Evolutionary conservation across 92 coral and sea anemone species (phyloP).

Genomic region (Ricordea florida): DNA sequence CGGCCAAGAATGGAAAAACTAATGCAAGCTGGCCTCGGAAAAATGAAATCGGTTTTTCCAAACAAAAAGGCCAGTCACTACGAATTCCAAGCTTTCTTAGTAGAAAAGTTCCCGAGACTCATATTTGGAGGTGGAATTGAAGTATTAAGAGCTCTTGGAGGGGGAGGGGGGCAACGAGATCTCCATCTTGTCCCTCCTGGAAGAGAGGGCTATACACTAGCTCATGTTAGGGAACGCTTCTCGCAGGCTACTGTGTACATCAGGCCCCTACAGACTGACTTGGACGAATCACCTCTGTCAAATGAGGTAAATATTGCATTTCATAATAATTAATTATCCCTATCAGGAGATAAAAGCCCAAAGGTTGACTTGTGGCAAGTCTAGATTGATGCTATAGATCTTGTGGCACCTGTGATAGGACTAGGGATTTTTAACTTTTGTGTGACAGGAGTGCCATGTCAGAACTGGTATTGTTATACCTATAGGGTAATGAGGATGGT

Average conservation of each 20-base stretch:
- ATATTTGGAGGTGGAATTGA: conserved; percentile 68
- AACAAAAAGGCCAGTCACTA: conserved; percentile 58
- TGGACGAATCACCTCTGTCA: conserved; percentile 51
- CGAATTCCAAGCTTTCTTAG: conserved; percentile 51
- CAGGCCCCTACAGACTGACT: conserved; percentile 54
- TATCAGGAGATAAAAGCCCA: neutral
- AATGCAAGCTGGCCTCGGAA: conserved; percentile 63
- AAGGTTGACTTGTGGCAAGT: conserved; percentile 1
- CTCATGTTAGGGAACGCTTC: conserved; percentile 50
- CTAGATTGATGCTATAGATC: neutral
- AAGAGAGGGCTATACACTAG: conserved; percentile 59
- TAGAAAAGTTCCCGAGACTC: conserved; percentile 64
- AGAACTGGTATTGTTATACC: neutral
- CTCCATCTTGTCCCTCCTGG: conserved; percentile 60
- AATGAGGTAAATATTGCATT: conserved; percentile 25
- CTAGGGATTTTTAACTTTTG: neutral
- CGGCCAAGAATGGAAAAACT: conserved; percentile 48
- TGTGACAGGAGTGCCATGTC: neutral
- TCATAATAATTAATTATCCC: neutral
- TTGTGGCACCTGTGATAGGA: too few relatives aligned
- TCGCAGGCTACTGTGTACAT: conserved; percentile 48
- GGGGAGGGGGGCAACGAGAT: conserved; percentile 64
- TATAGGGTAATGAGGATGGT: conserved; percentile 11
- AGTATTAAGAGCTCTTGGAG: conserved; percentile 62
- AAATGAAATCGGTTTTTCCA: conserved; percentile 62